Base-by-base conservation (phyloP, 2,888 invertebrate species). In the Phyllotreta striolata region DNA sequence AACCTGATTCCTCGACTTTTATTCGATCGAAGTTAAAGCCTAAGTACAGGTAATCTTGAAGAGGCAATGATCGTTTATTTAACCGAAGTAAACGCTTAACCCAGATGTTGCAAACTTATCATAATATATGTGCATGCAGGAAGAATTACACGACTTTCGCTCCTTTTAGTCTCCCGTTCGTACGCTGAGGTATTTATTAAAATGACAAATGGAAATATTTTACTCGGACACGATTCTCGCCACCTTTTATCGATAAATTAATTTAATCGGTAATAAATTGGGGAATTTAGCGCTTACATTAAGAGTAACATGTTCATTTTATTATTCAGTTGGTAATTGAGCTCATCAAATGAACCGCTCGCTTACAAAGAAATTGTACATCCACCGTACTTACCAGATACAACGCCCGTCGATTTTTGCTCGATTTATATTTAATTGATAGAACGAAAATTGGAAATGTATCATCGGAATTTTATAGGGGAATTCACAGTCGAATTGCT, bases 131-230 rank as follows among this genome's bases (percentile, higher is more conserved):
- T 39, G 38, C 24, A 55, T 55, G 41, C 56, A 62, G 62, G 56
- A 62, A 62, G 56, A 62, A 57, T 62, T 62, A 51, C 62, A 57
- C 56, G 56, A 62, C 56, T 62, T 62, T 62, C 62, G 43, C 62
- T 62, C 41, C 4, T 24, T 62, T 62, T 38, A 38, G 7, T 38
- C 35, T 3, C n/a, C 12, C 49, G 49, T 49, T 49, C 39, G n/a
- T 40, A 46, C 14, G 62, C 43, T 38, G 37, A 40, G 49, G 35
- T 51, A 41, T 12, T 34, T 56, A 62, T 51, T 37, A 7, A 10
- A 14, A 41, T 62, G 62, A 62, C 38, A 51, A 62, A 62, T 62
- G 56, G 34, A 13, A 10, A 13, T 13, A 39, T 7, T 14, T 49
- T 14, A 13, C 14, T 24, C 14, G 9, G 49, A 62, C 62, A 62